These are phyloP conservation scores for Apis cerana DNA, from an alignment of 1,140 invertebrate genomes.

Conservation along the genomic window DNA sequence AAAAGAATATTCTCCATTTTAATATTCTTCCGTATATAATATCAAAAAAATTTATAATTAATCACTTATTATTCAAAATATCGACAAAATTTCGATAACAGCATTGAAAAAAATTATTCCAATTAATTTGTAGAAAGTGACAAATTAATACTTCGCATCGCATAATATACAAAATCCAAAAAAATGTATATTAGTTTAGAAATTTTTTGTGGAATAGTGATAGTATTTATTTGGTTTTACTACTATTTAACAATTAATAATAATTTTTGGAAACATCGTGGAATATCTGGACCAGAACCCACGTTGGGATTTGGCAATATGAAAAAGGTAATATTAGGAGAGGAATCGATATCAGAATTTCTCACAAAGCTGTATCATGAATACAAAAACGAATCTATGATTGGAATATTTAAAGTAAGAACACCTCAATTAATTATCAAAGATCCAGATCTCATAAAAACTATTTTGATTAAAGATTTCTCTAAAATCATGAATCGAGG, in stretches of 20 bases:
- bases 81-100: too few relatives aligned
- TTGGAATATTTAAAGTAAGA: conserved; percentile 77
- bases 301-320: conserved; percentile 70
- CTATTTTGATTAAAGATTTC: conserved; percentile 81
- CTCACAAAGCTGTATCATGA: conserved; percentile 48
- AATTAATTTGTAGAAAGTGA: too few relatives aligned
- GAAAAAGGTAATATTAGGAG: conserved; percentile 47
- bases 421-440: conserved; percentile 73
- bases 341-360: conserved; percentile 35
- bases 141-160: too few relatives aligned
- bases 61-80: too few relatives aligned
- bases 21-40: too few relatives aligned
- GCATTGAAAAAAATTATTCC: too few relatives aligned
- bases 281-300: conserved; percentile 68
- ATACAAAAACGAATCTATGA: conserved; percentile 70
- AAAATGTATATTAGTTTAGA: background rate
- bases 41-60: too few relatives aligned
- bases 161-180: too few relatives aligned
- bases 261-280: conserved; percentile 73
- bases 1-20: too few relatives aligned
- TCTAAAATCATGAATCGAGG: conserved; percentile 77
- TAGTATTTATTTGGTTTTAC: conserved; percentile 46
- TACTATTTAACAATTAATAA: conserved; percentile 58
- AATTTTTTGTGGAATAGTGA: background rate
- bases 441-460: conserved; percentile 79